Evolutionary conservation across 2,797 vertebrate genomes (phyloP), one percentile per base, ranked within the genome.

Genomic region (Lithobates sylvaticus): DNA sequence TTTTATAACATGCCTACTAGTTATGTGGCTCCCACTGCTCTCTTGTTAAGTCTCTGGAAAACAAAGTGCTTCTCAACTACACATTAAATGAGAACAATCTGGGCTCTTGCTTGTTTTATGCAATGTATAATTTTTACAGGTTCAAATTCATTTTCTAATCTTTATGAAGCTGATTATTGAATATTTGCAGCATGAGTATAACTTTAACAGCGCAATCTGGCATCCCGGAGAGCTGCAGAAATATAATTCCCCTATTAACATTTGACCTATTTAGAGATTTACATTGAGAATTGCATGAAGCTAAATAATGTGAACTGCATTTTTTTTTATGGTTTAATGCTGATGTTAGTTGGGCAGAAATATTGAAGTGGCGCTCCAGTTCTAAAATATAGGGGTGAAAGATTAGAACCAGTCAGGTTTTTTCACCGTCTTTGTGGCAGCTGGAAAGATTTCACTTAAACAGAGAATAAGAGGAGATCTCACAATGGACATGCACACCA

Each of bases 1-100:
- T 86, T 81, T 86, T 81, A 76, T 61, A 81, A 86, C 78, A 70
- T 86, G 76, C 84, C 58, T 81, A 64, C 84, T 77, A 86, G 78
- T 81, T 81, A 76, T 76, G 34, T 27, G 39, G 44, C 15, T 86
- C 84, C 84, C 78, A 76, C 78, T 71, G 84, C 72, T 86, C 65
- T 76, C 78, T 86, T 86, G 84, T 86, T 69, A 75, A 81, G 39
- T 65, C 72, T 81, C 68, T 81, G 69, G 72, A 86, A 86, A 86
- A 81, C 78, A 81, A 86, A 81, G 78, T 81, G 78, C 32, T 42
- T 86, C 44, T 76, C 74, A 76, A 81, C 65, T 29, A 34, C 72
- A 76, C 78, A 70, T 76, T 86, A 76, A 75, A 76, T 70, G 64
- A 8, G 44, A 81, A 76, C 69, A 86, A 61, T 69, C 36, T 36